Percentiles rank a stretch among this genome's conserved stretches.
These are phyloP conservation scores for Eupithecia exiguata DNA, from an alignment of 2,888 invertebrate species.

Conservation along the genomic window DNA sequence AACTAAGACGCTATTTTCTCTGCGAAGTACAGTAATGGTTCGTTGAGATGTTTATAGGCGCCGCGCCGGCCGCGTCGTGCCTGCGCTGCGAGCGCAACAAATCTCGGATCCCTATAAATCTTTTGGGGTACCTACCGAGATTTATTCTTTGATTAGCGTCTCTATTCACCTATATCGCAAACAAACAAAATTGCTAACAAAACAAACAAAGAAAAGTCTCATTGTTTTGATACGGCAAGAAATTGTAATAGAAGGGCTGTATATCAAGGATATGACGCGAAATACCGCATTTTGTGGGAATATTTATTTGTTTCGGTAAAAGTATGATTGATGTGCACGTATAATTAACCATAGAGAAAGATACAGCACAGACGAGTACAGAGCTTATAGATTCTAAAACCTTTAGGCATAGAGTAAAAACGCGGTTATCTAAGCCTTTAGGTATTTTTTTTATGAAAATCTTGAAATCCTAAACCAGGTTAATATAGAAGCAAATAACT, in stretches of 20 bases:
- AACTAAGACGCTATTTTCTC: constrained; percentile 69
- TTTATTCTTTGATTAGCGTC: constrained; percentile 74
- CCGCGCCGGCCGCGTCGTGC: constrained; percentile 54
- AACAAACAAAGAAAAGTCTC: constrained; percentile 31
- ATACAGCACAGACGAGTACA: background rate
- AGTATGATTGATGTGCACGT: background rate
- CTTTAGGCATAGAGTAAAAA: too few species aligned
- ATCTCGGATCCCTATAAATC: constrained; percentile 74
- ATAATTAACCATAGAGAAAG: background rate
- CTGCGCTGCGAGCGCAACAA: constrained; percentile 62
- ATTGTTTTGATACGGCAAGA: constrained; percentile 28
- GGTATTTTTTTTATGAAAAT: background rate
- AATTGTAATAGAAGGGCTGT: constrained; percentile 11
- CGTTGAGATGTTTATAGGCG: constrained; percentile 72
- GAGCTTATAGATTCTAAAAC: background rate
- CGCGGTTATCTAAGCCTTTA: too few species aligned
- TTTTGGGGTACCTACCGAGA: constrained; percentile 59
- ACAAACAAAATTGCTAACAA: constrained; percentile 38
- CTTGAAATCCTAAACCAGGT: background rate
- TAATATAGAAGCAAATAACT: background rate
- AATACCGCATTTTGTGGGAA: constrained; percentile 27
- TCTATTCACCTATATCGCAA: constrained; percentile 59
- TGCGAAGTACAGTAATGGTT: constrained; percentile 67
- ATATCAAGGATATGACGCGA: constrained; percentile 26
- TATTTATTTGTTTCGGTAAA: constrained; percentile 28